Base-by-base conservation (phyloP, 1,140 invertebrate genomes). In the Ridgeia piscesae region DNA sequence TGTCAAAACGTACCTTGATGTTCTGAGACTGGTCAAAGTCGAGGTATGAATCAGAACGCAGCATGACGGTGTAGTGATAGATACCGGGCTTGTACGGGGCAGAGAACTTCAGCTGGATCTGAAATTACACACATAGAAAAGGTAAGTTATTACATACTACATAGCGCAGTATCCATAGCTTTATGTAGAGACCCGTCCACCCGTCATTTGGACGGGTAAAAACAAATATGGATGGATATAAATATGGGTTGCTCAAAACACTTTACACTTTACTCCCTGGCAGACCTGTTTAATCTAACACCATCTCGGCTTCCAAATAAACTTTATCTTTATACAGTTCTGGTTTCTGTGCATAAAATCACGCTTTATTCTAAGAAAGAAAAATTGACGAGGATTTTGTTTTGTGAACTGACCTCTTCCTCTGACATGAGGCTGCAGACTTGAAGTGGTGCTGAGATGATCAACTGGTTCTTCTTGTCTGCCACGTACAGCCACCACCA, bases 401-500 rank as follows among this genome's bases (percentile, higher is more conserved):
- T 6, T 6, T 89, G 35, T 77, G 88, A 91, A 90, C 34, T 92
- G 91, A 95, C 95, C 94, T 95, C 95, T 93, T 97, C 96, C 91
- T 95, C 95, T 89, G 96, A 94, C 50, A 96, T 96, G 27, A 97
- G 94, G 93, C 96, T 96, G 35, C 96, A 96, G n/a, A 99, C 97
- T 94, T 99, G 97, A 95, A 98, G 98, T 88, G 99, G 98, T 91
- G 98, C 97, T 88, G 99, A 99, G 34, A 99, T 97, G 91, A 99
- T 96, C 91, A 98, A 97, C 93, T 97, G 97, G 93, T 97, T 98
- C 96, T 99, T 99, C 92, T 98, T 97, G 96, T 99, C 99, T 95
- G 98, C 98, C 92, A 99, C 97, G 96, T 99, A 99, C 34, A 99
- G 97, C 99, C 99, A 99, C 99, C 99, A 99, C 95, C 98, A 99